These are phyloP conservation scores for Clarias pachynema DNA, from an alignment of 2,797 vertebrate genomes.

Conservation along the genomic window DNA sequence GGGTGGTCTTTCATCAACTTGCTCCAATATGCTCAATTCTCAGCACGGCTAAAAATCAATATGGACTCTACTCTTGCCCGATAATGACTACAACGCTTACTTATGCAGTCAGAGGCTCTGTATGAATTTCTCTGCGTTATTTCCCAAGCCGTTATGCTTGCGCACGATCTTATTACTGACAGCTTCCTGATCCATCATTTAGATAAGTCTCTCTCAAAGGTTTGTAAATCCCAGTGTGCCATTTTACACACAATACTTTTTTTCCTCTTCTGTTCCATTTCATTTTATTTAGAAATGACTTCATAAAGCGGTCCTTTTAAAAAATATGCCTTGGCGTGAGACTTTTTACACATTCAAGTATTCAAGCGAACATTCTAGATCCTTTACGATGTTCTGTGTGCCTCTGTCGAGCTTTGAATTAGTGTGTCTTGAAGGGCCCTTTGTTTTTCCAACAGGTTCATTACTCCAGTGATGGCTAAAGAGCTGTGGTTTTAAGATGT, in stretches of 20 bases:
- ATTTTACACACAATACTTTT: slow-evolving; percentile 36
- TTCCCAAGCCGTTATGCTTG: slow-evolving; percentile 15
- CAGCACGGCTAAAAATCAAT: slow-evolving; percentile 38
- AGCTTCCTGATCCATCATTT: slow-evolving; percentile 43
- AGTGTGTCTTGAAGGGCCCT: not conserved
- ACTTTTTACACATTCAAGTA: not conserved
- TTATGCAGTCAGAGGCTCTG: slow-evolving; percentile 8
- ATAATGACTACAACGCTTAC: slow-evolving; percentile 43
- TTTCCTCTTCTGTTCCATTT: not conserved
- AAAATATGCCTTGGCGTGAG: not conserved
- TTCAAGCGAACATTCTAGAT: too few relatives aligned
- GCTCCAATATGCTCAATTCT: slow-evolving; percentile 30
- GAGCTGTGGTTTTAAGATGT: not conserved
- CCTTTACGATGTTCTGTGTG: not conserved
- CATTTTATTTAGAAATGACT: not conserved
- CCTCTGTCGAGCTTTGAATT: too few relatives aligned
- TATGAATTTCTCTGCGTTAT: slow-evolving; percentile 6
- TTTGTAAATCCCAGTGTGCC: not conserved
- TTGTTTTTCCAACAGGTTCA: not conserved
- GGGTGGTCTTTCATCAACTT: slow-evolving; percentile 38
- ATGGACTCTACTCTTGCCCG: slow-evolving; percentile 13
- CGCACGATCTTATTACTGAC: slow-evolving; percentile 33
- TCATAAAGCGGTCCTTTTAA: not conserved
- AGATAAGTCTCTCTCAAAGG: slow-evolving; percentile 14
- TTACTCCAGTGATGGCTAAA: not conserved